Conservation (phyloP, 2,888 invertebrate species). For the Chymomyza caudatula region DNA sequence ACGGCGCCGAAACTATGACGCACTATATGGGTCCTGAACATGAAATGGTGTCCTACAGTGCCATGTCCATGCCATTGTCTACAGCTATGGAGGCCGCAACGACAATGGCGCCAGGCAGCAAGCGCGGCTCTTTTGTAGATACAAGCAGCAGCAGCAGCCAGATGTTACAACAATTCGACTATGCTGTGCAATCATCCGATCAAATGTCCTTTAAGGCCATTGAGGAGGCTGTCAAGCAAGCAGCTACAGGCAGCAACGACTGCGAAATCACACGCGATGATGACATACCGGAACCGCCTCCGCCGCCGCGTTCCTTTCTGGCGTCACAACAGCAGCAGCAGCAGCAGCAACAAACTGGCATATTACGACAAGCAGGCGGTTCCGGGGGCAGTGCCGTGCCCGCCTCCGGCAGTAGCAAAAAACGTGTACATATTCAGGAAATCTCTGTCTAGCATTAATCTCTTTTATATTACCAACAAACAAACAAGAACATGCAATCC, state of each 20-base stretch:
- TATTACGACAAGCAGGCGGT: constrained; percentile 81
- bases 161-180: constrained; percentile 61
- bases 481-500: constrained; percentile 11
- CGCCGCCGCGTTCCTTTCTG: constrained; percentile 78
- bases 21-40: constrained; percentile 15
- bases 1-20: constrained; percentile 4
- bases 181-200: constrained; percentile 72
- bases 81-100: constrained; percentile 44
- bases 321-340: constrained; percentile 73
- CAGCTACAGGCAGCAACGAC: constrained; percentile 39
- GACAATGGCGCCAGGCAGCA: constrained; percentile 51
- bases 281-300: constrained; percentile 82
- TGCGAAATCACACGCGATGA: constrained; percentile 76
- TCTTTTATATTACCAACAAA: neutral
- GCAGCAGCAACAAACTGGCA: constrained; percentile 77
- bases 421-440: constrained; percentile 94
- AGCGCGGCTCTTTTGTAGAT: constrained; percentile 67
- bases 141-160: constrained; percentile 27
- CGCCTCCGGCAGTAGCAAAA: constrained; percentile 80
- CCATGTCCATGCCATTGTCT: constrained; percentile 46
- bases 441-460: constrained; percentile 85
- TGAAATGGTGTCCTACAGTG: constrained; percentile 66
- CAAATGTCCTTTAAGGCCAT: constrained; percentile 76
- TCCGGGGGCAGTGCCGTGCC: constrained; percentile 79
- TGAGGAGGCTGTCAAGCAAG: constrained; percentile 68